Evolutionary conservation across 2,797 vertebrate species (phyloP).

Genomic region (Pseudocheirus occidentalis): DNA sequence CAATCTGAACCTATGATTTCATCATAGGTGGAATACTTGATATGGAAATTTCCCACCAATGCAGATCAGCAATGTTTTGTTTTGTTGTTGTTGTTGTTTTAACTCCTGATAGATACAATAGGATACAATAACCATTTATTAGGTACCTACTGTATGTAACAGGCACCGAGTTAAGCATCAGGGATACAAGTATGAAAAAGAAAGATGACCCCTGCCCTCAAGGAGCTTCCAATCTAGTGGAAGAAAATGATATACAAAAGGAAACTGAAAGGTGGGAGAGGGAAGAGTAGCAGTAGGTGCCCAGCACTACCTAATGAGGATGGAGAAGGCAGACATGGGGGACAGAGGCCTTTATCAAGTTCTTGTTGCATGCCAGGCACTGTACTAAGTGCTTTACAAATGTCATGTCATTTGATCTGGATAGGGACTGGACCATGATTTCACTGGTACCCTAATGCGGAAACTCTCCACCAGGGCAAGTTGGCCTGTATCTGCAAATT

Average conservation of each 20-base stretch:
- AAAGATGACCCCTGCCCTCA: background rate
- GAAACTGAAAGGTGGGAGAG: background rate
- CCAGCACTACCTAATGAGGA: background rate
- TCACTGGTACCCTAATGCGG: background rate
- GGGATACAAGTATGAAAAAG: background rate
- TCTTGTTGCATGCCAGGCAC: background rate
- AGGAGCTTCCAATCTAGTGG: background rate
- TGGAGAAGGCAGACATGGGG: background rate
- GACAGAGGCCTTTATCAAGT: background rate
- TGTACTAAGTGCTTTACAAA: background rate
- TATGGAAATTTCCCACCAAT: background rate
- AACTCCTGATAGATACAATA: background rate
- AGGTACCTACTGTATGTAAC: background rate
- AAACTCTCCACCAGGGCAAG: background rate
- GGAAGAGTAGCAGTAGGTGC: background rate
- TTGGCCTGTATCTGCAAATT: background rate
- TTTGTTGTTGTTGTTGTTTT: background rate
- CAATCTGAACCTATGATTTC: background rate
- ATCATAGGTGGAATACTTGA: background rate
- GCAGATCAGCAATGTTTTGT: background rate
- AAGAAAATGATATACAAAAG: background rate
- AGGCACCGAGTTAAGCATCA: background rate
- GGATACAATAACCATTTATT: background rate
- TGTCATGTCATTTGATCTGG: background rate
- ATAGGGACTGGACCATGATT: background rate